A percentile compares a stretch with the other conserved stretches of the same genome.
Evolutionary conservation across 2,797 vertebrate genomes (phyloP).

Genomic region (Urophycis tenuis): DNA sequence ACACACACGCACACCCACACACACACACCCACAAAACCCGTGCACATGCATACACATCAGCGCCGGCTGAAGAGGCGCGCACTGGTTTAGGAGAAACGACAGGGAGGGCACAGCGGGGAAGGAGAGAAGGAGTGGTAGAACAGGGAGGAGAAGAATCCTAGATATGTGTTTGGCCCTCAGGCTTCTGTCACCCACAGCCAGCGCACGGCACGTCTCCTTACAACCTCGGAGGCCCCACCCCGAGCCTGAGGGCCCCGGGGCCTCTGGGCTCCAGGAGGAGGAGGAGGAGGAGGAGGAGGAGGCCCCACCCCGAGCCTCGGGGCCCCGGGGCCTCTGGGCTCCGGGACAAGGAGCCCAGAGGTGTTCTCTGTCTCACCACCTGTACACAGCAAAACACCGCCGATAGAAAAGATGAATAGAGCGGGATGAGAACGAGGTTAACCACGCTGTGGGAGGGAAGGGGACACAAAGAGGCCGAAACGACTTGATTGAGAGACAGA

Average conservation of each 20-base stretch:
- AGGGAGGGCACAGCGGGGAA: slow-evolving; percentile 30
- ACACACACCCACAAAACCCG: neutral
- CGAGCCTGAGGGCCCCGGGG: too few relatives aligned
- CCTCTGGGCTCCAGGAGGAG: slow-evolving; percentile 54
- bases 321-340: too few relatives aligned
- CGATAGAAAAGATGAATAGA: slow-evolving; percentile 17
- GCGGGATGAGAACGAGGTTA: slow-evolving; percentile 10
- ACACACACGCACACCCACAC: slow-evolving; percentile 11
- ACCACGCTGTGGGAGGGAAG: neutral
- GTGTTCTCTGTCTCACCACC: too few relatives aligned
- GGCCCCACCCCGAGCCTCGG: too few relatives aligned
- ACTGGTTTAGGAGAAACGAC: slow-evolving; percentile 31
- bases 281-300: slow-evolving; percentile 33
- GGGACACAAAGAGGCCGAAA: neutral
- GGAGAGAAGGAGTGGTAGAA: slow-evolving; percentile 53
- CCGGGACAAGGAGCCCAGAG: too few relatives aligned
- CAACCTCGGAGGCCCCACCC: slow-evolving; percentile 14
- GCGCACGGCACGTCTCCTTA: slow-evolving; percentile 38
- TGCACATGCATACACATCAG: slow-evolving; percentile 2
- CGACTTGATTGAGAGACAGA: neutral
- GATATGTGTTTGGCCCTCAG: slow-evolving; percentile 72
- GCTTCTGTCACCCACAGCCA: slow-evolving; percentile 65
- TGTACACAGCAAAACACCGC: neutral
- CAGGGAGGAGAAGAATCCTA: slow-evolving; percentile 71
- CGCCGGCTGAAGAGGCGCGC: slow-evolving; percentile 14